A percentile compares a stretch with the other conserved stretches of the same genome.
Evolutionary conservation across 2,113 vertebrate genomes (phyloP).

Genomic region (Hippocampus abdominalis): DNA sequence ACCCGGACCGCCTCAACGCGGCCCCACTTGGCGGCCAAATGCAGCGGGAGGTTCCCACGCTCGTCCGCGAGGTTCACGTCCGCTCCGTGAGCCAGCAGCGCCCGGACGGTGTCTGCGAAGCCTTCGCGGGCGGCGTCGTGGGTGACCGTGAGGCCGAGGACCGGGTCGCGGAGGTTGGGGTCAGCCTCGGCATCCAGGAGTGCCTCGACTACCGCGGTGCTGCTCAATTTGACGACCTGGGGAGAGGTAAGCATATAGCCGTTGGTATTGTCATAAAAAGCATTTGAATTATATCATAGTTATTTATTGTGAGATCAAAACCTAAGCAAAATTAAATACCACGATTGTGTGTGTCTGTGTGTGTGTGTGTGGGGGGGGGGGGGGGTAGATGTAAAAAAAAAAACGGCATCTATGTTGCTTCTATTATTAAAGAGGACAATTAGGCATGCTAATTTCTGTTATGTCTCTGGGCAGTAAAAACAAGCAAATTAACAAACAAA

Average conservation of each 20-base stretch:
- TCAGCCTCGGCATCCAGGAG: slow-evolving; percentile 77
- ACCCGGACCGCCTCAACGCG: slow-evolving; percentile 76
- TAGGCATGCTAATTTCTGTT: too few species aligned
- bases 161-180: slow-evolving; percentile 79
- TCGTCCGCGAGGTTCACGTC: slow-evolving; percentile 80
- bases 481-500: too few species aligned
- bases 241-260: not conserved
- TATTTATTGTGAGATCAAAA: not conserved
- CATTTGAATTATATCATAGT: not conserved
- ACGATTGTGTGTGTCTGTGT: too few species aligned
- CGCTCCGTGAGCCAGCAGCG: slow-evolving; percentile 77
- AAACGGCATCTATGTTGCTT: too few species aligned
- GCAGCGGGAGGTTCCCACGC: slow-evolving; percentile 83
- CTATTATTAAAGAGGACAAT: too few species aligned
- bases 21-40: slow-evolving; percentile 83
- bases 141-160: slow-evolving; percentile 75
- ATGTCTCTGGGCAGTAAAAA: too few species aligned
- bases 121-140: slow-evolving; percentile 91
- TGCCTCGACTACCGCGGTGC: slow-evolving; percentile 69
- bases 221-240: slow-evolving; percentile 86
- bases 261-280: not conserved
- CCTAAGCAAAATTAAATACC: not conserved
- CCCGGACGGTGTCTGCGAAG: slow-evolving; percentile 76
- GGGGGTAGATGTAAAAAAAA: too few species aligned
- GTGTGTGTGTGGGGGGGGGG: too few species aligned